Evolutionary conservation across 2,113 vertebrate species (phyloP).

Genomic region (Pomatostomus ruficeps): DNA sequence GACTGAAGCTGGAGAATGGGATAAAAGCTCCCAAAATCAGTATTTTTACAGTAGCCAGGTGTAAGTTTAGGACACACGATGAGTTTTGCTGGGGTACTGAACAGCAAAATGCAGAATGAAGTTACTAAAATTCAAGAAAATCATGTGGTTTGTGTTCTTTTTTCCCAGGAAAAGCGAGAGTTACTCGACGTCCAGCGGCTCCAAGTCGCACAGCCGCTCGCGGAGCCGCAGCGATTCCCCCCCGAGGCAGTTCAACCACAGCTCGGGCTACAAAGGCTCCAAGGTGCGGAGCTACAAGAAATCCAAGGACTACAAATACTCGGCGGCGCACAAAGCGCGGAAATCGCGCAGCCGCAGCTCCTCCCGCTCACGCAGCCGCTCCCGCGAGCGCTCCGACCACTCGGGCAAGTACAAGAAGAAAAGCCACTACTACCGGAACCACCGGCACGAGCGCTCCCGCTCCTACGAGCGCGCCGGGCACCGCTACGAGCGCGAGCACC

Average conservation of each 20-base stretch:
- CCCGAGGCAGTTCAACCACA: slow-evolving; percentile 64
- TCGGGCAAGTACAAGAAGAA: slow-evolving; percentile 79
- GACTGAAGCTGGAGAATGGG: no score
- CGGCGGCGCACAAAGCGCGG: background rate
- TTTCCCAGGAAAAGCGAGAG: slow-evolving; percentile 72
- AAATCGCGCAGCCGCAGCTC: slow-evolving; percentile 67
- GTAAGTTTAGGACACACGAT: background rate
- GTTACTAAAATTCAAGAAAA: rapidly evolving
- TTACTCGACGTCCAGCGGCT: slow-evolving; percentile 73
- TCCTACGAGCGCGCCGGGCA: slow-evolving; percentile 72
- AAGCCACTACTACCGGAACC: slow-evolving; percentile 70
- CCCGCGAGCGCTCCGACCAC: slow-evolving; percentile 68
- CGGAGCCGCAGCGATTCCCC: slow-evolving; percentile 80
- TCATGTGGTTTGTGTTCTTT: rapidly evolving
- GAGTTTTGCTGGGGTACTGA: background rate
- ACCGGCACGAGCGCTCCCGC: slow-evolving; percentile 63
- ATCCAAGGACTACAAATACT: slow-evolving; percentile 71
- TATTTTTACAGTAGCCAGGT: background rate
- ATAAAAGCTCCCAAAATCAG: background rate
- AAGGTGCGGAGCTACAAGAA: slow-evolving; percentile 70
- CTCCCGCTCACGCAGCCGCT: slow-evolving; percentile 71
- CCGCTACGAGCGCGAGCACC: slow-evolving; percentile 72
- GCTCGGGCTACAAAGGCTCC: slow-evolving; percentile 58
- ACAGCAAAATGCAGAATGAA: rapidly evolving
- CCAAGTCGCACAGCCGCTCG: slow-evolving; percentile 78